Percentiles rank a stretch among this genome's conserved stretches.
Conservation (phyloP, 1,140 invertebrate genomes). For the Anoplophora glabripennis region DNA sequence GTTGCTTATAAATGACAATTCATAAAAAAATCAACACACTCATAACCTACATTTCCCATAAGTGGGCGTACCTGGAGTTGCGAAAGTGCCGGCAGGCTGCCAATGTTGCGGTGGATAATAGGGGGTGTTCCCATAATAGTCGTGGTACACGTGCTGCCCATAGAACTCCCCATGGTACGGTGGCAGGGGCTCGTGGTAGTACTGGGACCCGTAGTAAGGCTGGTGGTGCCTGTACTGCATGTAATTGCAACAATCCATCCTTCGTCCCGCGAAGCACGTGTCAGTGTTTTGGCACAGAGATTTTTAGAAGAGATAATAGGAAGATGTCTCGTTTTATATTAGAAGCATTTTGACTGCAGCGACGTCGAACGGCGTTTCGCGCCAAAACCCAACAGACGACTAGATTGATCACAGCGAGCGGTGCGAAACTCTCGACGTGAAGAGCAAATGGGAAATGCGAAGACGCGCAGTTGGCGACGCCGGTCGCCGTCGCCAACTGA, state of each 20-base stretch:
- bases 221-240: conserved; percentile 13
- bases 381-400: conserved; percentile 8
- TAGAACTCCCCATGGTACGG: conserved; percentile 16
- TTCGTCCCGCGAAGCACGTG: too few relatives aligned
- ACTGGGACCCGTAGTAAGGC: conserved; percentile 7
- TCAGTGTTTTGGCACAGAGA: conserved; percentile 6
- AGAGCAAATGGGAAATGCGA: conserved; percentile 4
- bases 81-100: conserved; percentile 7
- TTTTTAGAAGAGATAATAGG: background rate
- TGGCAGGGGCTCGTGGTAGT: conserved; percentile 12
- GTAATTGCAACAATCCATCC: conserved; percentile 17
- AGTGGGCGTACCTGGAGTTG: conserved; percentile 10
- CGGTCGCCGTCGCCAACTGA: conserved; percentile 14
- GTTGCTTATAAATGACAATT: background rate
- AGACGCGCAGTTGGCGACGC: conserved; percentile 8
- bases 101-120: conserved; percentile 12
- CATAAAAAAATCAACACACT: background rate
- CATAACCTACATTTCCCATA: too few relatives aligned
- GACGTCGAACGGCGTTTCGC: conserved; percentile 3
- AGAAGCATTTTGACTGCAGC: background rate
- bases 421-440: conserved; percentile 4
- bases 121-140: conserved; percentile 13
- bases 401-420: background rate
- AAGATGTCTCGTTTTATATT: background rate
- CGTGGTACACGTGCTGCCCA: conserved; percentile 16